Evolutionary conservation across 2,888 invertebrate species (phyloP).

Genomic region (Agrochola litura): DNA sequence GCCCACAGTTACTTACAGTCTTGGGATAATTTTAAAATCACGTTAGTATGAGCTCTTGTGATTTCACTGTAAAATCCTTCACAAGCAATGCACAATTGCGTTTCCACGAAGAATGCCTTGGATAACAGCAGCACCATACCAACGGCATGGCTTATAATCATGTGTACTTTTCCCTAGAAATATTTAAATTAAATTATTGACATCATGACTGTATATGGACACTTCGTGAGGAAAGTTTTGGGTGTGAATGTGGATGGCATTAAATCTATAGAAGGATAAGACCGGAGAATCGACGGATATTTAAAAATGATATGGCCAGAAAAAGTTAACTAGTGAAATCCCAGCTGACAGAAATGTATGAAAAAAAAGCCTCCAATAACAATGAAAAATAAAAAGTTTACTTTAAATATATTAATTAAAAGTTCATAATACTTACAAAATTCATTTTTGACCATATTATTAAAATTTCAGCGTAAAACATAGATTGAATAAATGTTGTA

Average conservation of each 20-base stretch:
- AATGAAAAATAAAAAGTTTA: background rate
- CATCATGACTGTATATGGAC: background rate
- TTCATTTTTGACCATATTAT: constrained; percentile 24
- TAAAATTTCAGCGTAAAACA: constrained; percentile 29
- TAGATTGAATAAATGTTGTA: constrained; percentile 47
- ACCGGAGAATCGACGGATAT: background rate
- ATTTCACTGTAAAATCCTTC: too few species aligned
- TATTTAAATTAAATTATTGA: too few species aligned
- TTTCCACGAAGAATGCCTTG: too few species aligned
- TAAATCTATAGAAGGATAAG: background rate
- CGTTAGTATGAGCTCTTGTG: too few species aligned
- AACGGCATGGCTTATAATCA: too few species aligned
- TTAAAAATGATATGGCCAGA: background rate
- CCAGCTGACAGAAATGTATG: background rate
- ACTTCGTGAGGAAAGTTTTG: background rate
- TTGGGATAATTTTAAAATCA: too few species aligned
- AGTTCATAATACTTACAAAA: constrained; percentile 34
- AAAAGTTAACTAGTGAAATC: background rate
- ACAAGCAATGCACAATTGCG: too few species aligned
- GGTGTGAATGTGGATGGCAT: background rate
- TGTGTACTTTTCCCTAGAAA: too few species aligned
- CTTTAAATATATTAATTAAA: too few species aligned
- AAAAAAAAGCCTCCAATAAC: background rate
- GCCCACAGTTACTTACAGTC: too few species aligned
- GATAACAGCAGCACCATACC: too few species aligned